A percentile compares a stretch with the other conserved stretches of the same genome.
Evolutionary conservation across 1,140 invertebrate genomes (phyloP).

Genomic region (Stegodyphus mimosarum): DNA sequence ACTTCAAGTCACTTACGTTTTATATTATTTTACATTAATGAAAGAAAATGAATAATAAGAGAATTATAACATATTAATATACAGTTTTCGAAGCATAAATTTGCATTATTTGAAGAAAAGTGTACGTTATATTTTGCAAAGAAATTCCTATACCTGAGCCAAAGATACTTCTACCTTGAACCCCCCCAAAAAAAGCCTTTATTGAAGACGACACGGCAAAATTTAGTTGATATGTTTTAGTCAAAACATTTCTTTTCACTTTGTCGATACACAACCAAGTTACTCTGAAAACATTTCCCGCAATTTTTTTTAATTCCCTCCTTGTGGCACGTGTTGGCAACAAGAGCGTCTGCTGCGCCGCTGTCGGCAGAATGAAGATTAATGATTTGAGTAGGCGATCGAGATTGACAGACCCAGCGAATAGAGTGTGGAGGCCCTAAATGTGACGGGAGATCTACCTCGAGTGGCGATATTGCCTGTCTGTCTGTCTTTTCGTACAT

Average conservation of each 20-base stretch:
- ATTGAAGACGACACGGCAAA: not conserved
- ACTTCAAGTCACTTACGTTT: no score
- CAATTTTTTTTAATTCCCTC: not conserved
- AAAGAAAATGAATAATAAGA: no score
- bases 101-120: no score
- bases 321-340: slow-evolving; percentile 12
- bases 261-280: not conserved
- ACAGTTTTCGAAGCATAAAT: no score
- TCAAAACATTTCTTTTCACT: not conserved
- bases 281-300: not conserved
- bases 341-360: not conserved
- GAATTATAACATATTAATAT: no score
- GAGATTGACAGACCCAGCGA: slow-evolving; percentile 45
- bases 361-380: slow-evolving; percentile 54
- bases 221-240: not conserved
- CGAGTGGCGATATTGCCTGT: slow-evolving; percentile 37
- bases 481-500: slow-evolving; percentile 5
- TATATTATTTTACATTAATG: no score
- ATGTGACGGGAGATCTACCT: slow-evolving; percentile 27
- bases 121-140: no score
- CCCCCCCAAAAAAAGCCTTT: no score
- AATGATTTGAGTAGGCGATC: slow-evolving; percentile 49
- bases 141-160: no score
- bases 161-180: no score
- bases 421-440: slow-evolving; percentile 9